Evolutionary conservation across 2,113 vertebrate species (phyloP).

Genomic region (Rhea pennata): DNA sequence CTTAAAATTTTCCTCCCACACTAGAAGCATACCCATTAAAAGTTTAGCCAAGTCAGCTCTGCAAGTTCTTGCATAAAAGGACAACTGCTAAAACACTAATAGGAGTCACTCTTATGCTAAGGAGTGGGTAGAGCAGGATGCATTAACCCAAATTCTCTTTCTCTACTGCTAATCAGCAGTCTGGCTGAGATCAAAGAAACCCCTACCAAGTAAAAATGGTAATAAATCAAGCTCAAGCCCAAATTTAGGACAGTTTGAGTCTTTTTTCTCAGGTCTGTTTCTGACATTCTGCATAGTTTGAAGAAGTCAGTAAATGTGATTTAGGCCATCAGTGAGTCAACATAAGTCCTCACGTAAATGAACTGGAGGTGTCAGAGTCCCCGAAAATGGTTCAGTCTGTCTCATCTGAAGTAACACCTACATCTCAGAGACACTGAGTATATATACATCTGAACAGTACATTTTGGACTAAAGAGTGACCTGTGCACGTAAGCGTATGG

Average conservation of each 20-base stretch:
- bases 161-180: background rate
- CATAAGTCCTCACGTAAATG: background rate
- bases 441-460: background rate
- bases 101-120: constrained; percentile 28
- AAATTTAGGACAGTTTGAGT: background rate
- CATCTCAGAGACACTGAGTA: background rate
- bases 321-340: background rate
- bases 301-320: background rate
- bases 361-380: background rate
- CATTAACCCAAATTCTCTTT: constrained; percentile 14
- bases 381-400: background rate
- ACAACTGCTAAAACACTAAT: constrained; percentile 9
- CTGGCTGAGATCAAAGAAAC: constrained; percentile 36
- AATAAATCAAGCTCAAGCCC: background rate
- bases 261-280: background rate
- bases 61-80: constrained; percentile 50
- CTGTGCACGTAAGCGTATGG: background rate
- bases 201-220: constrained; percentile 1
- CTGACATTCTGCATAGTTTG: background rate
- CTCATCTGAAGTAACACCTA: background rate
- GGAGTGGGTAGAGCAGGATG: background rate
- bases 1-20: constrained; percentile 62
- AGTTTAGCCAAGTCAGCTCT: constrained; percentile 58
- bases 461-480: background rate
- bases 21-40: constrained; percentile 30